Base-by-base conservation (phyloP, 2,888 invertebrate genomes). In the Thera britannica region DNA sequence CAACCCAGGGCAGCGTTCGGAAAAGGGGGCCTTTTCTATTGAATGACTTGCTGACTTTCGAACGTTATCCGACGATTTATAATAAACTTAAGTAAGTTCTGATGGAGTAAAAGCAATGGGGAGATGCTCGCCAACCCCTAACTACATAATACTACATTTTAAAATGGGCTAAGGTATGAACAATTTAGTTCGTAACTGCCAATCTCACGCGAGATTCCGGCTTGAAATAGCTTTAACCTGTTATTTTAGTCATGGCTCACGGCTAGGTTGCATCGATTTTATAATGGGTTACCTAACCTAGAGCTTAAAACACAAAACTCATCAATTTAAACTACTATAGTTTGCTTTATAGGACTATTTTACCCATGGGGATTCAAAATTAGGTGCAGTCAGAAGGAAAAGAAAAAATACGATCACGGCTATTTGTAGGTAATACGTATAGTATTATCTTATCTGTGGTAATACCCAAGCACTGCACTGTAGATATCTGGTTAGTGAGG, bases 171-270 rank as follows among this genome's bases (percentile, higher is more conserved):
- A 52, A 36, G 66, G 67, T 65, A 62, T 58, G 56, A 59, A 59
- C 62, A 62, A 65, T 70, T 62, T 67, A 72, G 68, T 68, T 76
- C 71, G 68, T 77, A 79, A 75, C 80, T 79, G 75, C 79, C 77
- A 77, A 74, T 75, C 77, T 79, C 84, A 83, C 83, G 83, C 83
- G 70, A 85, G 84, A 85, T 85, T 84, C 82, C 75, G 75, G 74
- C 72, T 84, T 84, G 84, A 86, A 86, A 86, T 83, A 83, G 83
- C 80, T 77, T 84, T 83, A 86, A 87, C 83, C 84, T 77, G 84
- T 86, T 87, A 82, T 69, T 66, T 68, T 60, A 66, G 62, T 63
- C 65, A 66, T 55, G 61, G 65, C 56, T 70, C 65, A 55, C 35
- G 23, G 62, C 54, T 68, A 83, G 81, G 79, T 79, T 77, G 81